Percentiles rank a stretch among this genome's conserved stretches.
Conservation (phyloP, 2,888 invertebrate genomes). For the Cosmia trapezina region DNA sequence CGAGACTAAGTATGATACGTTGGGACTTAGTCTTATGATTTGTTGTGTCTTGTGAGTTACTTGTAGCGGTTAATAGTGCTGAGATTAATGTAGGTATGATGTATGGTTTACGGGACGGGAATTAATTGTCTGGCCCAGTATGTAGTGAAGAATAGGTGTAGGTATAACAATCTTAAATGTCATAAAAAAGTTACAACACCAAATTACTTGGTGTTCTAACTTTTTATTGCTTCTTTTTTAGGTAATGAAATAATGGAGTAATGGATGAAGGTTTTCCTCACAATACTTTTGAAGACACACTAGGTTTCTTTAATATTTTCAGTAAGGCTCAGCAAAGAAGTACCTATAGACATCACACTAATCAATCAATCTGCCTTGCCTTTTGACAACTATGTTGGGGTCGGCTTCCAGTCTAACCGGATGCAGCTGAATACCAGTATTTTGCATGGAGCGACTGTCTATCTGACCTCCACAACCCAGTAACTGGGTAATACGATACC, state of each 20-base stretch:
- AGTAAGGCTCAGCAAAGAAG: no score
- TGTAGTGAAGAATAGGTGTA: not conserved
- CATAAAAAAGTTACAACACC: not conserved
- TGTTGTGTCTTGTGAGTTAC: slow-evolving; percentile 32
- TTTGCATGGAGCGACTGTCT: no score
- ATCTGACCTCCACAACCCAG: no score
- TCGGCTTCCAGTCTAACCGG: no score
- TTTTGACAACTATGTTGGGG: no score
- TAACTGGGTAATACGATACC: no score
- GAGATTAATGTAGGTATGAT: slow-evolving; percentile 13
- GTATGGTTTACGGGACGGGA: not conserved
- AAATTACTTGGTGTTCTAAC: no score
- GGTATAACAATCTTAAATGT: not conserved
- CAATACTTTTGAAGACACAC: not conserved
- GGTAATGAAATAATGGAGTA: not conserved
- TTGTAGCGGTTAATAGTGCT: slow-evolving; percentile 8
- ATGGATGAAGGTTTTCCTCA: not conserved
- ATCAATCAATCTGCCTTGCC: no score
- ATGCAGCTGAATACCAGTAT: no score
- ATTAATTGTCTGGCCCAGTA: not conserved
- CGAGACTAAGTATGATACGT: slow-evolving; percentile 33
- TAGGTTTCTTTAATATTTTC: not conserved
- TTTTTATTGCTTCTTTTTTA: no score
- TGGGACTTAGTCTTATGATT: slow-evolving; percentile 45
- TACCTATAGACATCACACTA: no score